Base-by-base conservation (phyloP, 2,888 invertebrate species). In the Drosophila buzzatii region DNA sequence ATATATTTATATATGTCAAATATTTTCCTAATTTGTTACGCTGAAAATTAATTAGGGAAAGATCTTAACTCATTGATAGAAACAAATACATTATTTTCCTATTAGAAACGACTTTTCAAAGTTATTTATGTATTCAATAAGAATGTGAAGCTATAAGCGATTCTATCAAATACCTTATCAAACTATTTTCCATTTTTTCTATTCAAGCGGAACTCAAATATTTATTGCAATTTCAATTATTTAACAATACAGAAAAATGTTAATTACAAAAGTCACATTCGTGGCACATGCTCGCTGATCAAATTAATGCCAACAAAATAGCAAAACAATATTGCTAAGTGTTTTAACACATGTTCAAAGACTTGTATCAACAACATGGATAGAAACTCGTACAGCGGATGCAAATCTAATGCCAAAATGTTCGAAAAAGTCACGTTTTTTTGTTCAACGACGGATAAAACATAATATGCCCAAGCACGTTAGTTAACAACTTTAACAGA, bases 191-290 rank as follows among this genome's bases (percentile, higher is more conserved):
- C 23, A 35, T 7, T 23, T 4, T 27, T 27, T 6, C 27, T 51
- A 37, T 20, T 20, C 23, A 53, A 37, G 37, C 33, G 20, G 16
- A 35, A 45, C 57, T 20, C 41, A 55, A 41, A 23, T 27, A 53
- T 39, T 59, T 63, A 14, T 23, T 16, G 52, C 14, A 62, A 55
- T 59, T 51, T 41, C 51, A 27, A 27, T 42, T 8, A 70, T 57
- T 58, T 49, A 10, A 18, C 23, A 47, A 39, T 16, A 31, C 37
- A 33, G 18, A 16, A 57, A 49, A 57, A 53, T 68, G 23, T 72
- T 71, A 53, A 53, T 68, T 27, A 27, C 27, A 62, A 70, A 70
- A 65, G 70, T 76, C 74, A 76, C 79, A 78, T 76, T 70, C 56
- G 9, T 18, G 41, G 57, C 56, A 60, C 76, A 61, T 78, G 70